These are phyloP conservation scores for Volucella zonaria DNA, from an alignment of 2,888 invertebrate genomes.

Conservation along the genomic window DNA sequence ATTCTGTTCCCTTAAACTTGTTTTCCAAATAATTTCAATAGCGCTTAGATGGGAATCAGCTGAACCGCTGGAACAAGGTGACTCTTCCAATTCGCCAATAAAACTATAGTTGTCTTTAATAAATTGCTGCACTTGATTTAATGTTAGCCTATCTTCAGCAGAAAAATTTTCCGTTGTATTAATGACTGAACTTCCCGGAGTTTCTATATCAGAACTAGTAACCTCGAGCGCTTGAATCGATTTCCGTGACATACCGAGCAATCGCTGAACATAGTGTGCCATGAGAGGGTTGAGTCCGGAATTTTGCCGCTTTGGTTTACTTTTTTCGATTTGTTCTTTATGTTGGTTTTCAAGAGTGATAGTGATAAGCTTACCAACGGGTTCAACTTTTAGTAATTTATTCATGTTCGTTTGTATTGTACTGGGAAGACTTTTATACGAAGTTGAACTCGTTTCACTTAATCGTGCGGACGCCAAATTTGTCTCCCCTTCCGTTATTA, in stretches of 20 bases:
- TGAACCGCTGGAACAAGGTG: slow-evolving; percentile 75
- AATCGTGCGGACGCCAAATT: slow-evolving; percentile 16
- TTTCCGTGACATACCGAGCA: slow-evolving; percentile 83
- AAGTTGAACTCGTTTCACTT: slow-evolving; percentile 60
- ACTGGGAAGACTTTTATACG: slow-evolving; percentile 62
- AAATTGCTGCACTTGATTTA: slow-evolving; percentile 78
- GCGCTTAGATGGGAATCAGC: slow-evolving; percentile 75
- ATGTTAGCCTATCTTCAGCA: slow-evolving; percentile 66
- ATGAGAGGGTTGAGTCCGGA: slow-evolving; percentile 80
- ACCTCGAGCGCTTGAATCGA: slow-evolving; percentile 83
- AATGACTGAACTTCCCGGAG: slow-evolving; percentile 83
- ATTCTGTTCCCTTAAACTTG: slow-evolving; percentile 68
- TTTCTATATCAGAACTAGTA: slow-evolving; percentile 83
- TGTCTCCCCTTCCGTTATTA: slow-evolving; percentile 27
- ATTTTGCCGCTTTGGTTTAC: not conserved
- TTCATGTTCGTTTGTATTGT: slow-evolving; percentile 50
- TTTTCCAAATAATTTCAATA: slow-evolving; percentile 78
- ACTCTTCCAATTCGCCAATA: slow-evolving; percentile 79
- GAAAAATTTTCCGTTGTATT: slow-evolving; percentile 81
- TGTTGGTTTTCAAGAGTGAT: not conserved
- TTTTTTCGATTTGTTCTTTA: slow-evolving; percentile 10
- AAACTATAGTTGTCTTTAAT: slow-evolving; percentile 81
- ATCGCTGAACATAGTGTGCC: slow-evolving; percentile 83
- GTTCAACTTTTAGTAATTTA: slow-evolving; percentile 34
- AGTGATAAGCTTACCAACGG: not conserved